Evolutionary conservation across 1,140 invertebrate species (phyloP).

Genomic region (Homarus americanus): DNA sequence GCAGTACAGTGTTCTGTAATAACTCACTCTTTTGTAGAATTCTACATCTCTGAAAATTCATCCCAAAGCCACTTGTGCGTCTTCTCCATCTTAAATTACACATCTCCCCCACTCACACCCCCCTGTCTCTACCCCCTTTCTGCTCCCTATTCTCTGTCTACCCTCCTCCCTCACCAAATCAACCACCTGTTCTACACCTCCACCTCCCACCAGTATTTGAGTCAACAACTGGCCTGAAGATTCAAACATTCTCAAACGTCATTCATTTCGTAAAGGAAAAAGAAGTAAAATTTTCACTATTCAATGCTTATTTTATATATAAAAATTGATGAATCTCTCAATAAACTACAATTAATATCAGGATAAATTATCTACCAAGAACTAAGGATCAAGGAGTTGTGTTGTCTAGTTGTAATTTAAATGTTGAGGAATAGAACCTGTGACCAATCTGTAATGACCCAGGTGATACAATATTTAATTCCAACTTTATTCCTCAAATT

Average conservation of each 20-base stretch:
- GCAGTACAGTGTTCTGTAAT: too few relatives aligned
- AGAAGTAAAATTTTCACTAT: too few relatives aligned
- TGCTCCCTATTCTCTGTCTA: background rate
- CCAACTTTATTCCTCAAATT: too few relatives aligned
- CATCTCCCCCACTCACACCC: background rate
- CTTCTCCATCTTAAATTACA: background rate
- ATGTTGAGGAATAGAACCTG: background rate
- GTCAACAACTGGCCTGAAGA: too few relatives aligned
- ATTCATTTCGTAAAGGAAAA: too few relatives aligned
- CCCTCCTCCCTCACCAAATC: background rate
- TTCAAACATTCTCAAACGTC: too few relatives aligned
- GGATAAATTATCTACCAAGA: too few relatives aligned
- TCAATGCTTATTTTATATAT: too few relatives aligned
- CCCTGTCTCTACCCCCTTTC: background rate
- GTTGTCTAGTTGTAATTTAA: background rate
- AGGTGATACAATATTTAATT: background rate
- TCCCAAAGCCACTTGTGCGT: background rate
- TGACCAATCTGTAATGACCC: background rate
- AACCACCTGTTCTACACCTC: background rate
- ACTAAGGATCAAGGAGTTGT: background rate
- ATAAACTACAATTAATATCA: too few relatives aligned
- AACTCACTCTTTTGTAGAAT: slow-evolving; percentile 49
- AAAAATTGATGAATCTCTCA: too few relatives aligned
- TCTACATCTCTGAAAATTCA: slow-evolving; percentile 40
- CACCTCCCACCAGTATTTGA: too few relatives aligned